Evolutionary conservation across 2,113 vertebrate species (phyloP), one percentile per base, ranked within the genome.

Genomic region (Otocyon megalotis): DNA sequence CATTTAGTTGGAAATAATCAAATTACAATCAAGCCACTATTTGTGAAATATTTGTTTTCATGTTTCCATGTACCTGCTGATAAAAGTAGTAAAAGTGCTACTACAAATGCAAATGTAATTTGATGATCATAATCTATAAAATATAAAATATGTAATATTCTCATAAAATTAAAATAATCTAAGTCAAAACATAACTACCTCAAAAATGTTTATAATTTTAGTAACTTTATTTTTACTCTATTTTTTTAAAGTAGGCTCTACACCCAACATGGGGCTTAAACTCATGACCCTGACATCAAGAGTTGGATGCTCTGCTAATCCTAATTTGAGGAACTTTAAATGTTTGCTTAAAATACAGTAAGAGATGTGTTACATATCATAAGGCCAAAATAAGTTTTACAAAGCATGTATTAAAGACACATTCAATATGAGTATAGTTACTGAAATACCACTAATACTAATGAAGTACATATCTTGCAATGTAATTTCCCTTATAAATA

Each of bases 1-100:
- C 54, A 93, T 48, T 84, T 63, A 72, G 7, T 65, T 56, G 62
- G 53, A 32, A 92, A 89, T 82, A 96, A 95, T 84, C 8, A 83
- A 96, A 94, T 80, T 87, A 77, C 3, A 87, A 81, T 67, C 9
- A 67, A 81, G 37, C 12, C 0, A 65, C 48, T 65, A 53, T 82
- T 84, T 65, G 28, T 54, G 30, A 97, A 63, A 56, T 37, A 72
- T 60, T 32, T 62, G 2, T 79, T 96, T 82, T 88, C 91, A 7
- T 54, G 14, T 56, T 95, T 30, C 15, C 48, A 76, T 71, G 26
- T 22, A 79, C 7, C 56, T 82, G n/a, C 4, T 53, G 3, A 85
- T 58, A 65, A 95, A 83, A 54, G 19, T 56, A 91, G 8, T 19
- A 90, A 93, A 14, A 67, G 76, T 86, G 5, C 5, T 72, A 63